Percentiles rank a stretch among this genome's conserved stretches.
These are phyloP conservation scores for Atta cephalotes DNA, from an alignment of 1,140 invertebrate species.

Conservation along the genomic window DNA sequence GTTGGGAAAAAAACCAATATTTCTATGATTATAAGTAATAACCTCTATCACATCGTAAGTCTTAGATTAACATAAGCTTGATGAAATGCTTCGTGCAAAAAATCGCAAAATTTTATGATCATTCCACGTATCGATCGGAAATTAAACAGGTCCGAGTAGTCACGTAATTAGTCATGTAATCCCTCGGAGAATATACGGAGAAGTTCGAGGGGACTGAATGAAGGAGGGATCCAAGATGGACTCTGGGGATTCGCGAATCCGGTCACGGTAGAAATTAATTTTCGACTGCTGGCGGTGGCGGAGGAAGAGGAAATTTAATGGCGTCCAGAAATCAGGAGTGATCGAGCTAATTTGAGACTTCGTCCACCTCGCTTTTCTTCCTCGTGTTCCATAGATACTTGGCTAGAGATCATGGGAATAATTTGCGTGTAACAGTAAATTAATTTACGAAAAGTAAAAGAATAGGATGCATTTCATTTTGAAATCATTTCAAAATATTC, in stretches of 20 bases:
- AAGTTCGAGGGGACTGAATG: slow-evolving; percentile 45
- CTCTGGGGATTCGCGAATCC: slow-evolving; percentile 59
- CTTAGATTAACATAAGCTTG: background rate
- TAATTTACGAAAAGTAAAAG: background rate
- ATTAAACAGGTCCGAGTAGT: slow-evolving; percentile 52
- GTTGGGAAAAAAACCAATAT: background rate
- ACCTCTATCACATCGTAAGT: background rate
- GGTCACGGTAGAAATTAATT: slow-evolving; percentile 72
- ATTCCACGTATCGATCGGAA: slow-evolving; percentile 5
- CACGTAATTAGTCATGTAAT: slow-evolving; percentile 38
- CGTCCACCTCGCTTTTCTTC: slow-evolving; percentile 10
- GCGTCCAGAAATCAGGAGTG: slow-evolving; percentile 42
- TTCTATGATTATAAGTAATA: background rate
- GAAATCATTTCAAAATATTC: background rate
- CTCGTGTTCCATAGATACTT: background rate
- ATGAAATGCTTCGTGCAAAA: background rate
- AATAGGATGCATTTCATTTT: background rate
- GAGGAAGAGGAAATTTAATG: slow-evolving; percentile 33
- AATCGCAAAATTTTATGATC: slow-evolving; percentile 33
- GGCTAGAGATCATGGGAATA: background rate
- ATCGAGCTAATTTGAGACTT: slow-evolving; percentile 41
- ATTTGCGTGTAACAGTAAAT: background rate
- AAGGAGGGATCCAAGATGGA: slow-evolving; percentile 37
- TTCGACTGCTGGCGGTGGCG: slow-evolving; percentile 31
- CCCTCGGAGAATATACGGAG: slow-evolving; percentile 24